Evolutionary conservation across 2,888 invertebrate species (phyloP), one percentile per base, ranked within the genome.

Genomic region (Lypha dubia): DNA sequence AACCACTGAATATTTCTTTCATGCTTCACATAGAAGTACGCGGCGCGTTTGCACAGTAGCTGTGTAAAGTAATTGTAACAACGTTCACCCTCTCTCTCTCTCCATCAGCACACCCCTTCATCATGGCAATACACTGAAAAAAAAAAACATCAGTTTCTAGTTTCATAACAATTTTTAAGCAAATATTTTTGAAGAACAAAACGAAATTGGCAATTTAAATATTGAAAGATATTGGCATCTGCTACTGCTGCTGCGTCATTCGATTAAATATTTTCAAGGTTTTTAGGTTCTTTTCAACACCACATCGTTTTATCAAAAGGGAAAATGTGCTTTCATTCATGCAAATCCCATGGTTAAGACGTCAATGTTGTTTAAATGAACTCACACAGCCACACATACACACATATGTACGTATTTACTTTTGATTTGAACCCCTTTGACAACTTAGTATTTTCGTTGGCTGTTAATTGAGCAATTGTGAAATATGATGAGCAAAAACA

Each of bases 381-480:
- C n/a, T n/a, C 17, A 11, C 1, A 58, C 11, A 7, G n/a, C 60
- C 4, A 11, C 13, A 20, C 1, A 17, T 1, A n/a, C 3, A n/a
- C 5, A 15, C 3, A 28, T 8, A 20, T 13, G 22, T 17, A 9
- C 3, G 4, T 11, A 58, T 4, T n/a, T 1, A 13, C 20, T 35
- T 22, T 41, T 7, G 9, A 63, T 32, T 17, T 46, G 17, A 28
- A 1, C 7, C 24, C 13, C 53, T 38, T n/a, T 53, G n/a, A 68
- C n/a, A 41, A 44, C 32, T 68, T 13, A 24, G 3, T 56, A 17
- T 44, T 53, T 63, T 11, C 24, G n/a, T 22, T 24, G 58, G n/a
- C 22, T 28, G 51, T 56, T 24, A 81, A 75, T 70, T 70, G 53
- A 81, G 56, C 75, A 75, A 81, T 75, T 75, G 75, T 38, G 22